These are phyloP conservation scores for Urechis unicinctus DNA, from an alignment of 2,888 invertebrate genomes.

Conservation along the genomic window DNA sequence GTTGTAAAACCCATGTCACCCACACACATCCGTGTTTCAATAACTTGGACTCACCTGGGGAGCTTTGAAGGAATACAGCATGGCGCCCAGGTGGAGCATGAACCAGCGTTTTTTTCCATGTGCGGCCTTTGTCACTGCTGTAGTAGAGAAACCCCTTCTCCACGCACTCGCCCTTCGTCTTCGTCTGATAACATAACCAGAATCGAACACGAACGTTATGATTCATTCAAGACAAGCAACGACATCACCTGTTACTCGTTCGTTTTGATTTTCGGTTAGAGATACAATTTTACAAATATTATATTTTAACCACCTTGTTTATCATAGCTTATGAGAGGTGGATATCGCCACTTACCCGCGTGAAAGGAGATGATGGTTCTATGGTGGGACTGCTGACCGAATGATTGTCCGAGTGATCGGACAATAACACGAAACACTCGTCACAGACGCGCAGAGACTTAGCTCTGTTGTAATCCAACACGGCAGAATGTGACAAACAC, in stretches of 20 bases:
- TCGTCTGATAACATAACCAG: background rate
- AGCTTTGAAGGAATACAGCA: constrained; percentile 7
- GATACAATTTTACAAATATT: too few relatives aligned
- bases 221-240: background rate
- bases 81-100: background rate
- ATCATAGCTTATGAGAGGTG: too few relatives aligned
- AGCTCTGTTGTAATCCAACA: background rate
- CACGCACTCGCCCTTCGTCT: background rate
- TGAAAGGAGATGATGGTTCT: background rate
- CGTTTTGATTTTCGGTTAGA: too few relatives aligned
- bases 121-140: constrained; percentile 4
- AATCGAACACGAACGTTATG: background rate
- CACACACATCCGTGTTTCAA: too few relatives aligned
- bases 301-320: too few relatives aligned
- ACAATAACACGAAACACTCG: constrained; percentile 4
- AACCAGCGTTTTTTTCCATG: constrained; percentile 7
- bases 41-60: too few relatives aligned
- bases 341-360: too few relatives aligned
- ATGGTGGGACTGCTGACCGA: background rate
- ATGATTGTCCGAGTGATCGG: background rate
- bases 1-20: too few relatives aligned
- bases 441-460: constrained; percentile 6
- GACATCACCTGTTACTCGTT: too few relatives aligned
- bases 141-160: background rate
- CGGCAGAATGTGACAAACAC: constrained; percentile 7